phyloP scores from a whole-genome alignment of 53 echinoderm and acorn worm genomes.

The Antedon mediterranea region DNA sequence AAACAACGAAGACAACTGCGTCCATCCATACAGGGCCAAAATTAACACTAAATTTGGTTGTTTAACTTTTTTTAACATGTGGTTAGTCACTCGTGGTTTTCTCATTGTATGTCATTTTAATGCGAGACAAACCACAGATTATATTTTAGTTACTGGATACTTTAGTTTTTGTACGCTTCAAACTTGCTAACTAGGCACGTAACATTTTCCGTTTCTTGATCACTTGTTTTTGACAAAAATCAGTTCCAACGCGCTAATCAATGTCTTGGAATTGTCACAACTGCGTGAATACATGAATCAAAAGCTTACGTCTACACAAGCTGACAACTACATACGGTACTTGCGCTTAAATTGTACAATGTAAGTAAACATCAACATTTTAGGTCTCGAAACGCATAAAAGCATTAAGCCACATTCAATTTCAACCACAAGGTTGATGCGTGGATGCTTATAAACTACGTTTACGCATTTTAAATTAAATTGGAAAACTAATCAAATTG shows the following conservation, averaged over 20 bases:
- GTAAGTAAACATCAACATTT: no score
- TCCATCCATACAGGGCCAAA: neutral
- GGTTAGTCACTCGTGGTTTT: neutral
- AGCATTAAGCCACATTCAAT: no score
- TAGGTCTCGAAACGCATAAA: no score
- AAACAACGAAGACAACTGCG: neutral
- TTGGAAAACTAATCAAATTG: no score
- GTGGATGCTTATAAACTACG: neutral
- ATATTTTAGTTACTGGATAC: neutral
- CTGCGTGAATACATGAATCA: neutral
- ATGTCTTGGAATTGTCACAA: neutral
- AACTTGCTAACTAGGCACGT: neutral
- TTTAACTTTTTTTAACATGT: neutral
- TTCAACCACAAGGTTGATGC: neutral
- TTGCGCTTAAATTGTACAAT: neutral
- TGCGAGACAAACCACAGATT: neutral
- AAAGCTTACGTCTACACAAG: neutral
- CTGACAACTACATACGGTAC: neutral
- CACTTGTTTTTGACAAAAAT: neutral
- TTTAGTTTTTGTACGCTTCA: neutral
- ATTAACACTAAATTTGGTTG: neutral
- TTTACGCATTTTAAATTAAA: neutral
- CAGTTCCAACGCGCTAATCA: neutral
- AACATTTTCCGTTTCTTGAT: neutral
- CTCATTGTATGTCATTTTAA: neutral